Percentiles rank a stretch among this genome's conserved stretches.
These are phyloP conservation scores for Neocrepidodera transversa DNA, from an alignment of 2,888 invertebrate genomes.

Conservation along the genomic window DNA sequence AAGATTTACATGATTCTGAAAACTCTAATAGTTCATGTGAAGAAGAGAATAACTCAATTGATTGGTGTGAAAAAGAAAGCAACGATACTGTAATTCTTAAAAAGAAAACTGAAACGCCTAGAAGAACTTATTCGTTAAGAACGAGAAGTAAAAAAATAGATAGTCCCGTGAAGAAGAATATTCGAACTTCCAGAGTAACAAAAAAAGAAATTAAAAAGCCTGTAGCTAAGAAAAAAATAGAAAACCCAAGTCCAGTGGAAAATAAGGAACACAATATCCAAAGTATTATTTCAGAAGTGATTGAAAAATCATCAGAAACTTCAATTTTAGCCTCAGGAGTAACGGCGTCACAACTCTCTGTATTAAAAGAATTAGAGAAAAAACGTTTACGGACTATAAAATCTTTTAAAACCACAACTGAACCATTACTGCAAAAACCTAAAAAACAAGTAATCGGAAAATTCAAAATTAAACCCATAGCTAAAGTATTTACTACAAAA, in stretches of 20 bases:
- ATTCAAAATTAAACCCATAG: slow-evolving; percentile 39
- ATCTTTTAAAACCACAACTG: slow-evolving; percentile 39
- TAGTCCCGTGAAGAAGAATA: background rate
- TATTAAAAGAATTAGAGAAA: slow-evolving; percentile 49
- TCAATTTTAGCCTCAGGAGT: background rate
- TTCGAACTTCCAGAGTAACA: background rate
- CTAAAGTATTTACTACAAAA: slow-evolving; percentile 23
- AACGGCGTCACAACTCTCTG: slow-evolving; percentile 3
- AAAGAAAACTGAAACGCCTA: slow-evolving; percentile 29
- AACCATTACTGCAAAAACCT: background rate
- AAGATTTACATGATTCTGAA: slow-evolving; percentile 11
- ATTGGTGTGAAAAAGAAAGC: slow-evolving; percentile 27
- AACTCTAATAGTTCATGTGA: slow-evolving; percentile 19
- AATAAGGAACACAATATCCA: background rate
- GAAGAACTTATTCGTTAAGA: slow-evolving; percentile 31
- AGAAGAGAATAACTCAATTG: slow-evolving; percentile 5
- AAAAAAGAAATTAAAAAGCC: slow-evolving; percentile 3
- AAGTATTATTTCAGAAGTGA: background rate
- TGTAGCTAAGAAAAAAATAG: background rate
- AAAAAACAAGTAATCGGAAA: slow-evolving; percentile 19
- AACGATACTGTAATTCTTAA: slow-evolving; percentile 43
- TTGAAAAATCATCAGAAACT: background rate
- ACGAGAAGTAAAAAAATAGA: slow-evolving; percentile 20
- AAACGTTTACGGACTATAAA: slow-evolving; percentile 50
- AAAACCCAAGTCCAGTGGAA: background rate